These are phyloP conservation scores for Rhea pennata DNA, from an alignment of 2,113 vertebrate genomes.

Conservation along the genomic window DNA sequence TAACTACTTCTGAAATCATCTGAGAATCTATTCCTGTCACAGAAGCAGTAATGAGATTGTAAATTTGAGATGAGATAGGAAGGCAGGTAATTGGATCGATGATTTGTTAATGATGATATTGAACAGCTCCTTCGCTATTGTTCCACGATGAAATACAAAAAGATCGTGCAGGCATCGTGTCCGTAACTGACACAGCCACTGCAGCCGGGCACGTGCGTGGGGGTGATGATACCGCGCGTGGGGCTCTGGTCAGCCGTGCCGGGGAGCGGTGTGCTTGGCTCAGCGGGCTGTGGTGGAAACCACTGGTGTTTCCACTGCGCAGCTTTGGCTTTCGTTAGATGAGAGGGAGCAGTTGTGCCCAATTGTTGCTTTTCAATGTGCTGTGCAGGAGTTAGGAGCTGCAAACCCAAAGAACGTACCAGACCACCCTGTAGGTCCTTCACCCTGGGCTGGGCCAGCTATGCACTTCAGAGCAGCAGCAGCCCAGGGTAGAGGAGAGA, in stretches of 20 bases:
- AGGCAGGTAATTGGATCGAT: conserved; percentile 78
- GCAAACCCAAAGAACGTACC: neutral
- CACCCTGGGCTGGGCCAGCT: neutral
- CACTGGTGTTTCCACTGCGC: neutral
- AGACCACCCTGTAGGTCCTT: neutral
- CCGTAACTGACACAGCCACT: neutral
- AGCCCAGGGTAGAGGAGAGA: neutral
- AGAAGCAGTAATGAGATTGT: conserved; percentile 54
- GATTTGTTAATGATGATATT: conserved; percentile 76
- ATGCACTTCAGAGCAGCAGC: neutral
- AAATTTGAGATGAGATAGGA: conserved; percentile 78
- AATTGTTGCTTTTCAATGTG: neutral
- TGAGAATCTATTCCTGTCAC: conserved; percentile 70
- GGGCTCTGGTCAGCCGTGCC: neutral
- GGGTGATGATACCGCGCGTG: neutral
- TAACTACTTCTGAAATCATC: conserved; percentile 48
- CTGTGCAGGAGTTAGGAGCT: neutral
- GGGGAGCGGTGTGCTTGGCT: neutral
- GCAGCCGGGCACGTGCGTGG: neutral
- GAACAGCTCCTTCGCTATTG: conserved; percentile 76
- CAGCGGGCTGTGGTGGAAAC: neutral
- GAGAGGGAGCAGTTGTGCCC: neutral
- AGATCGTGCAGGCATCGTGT: neutral
- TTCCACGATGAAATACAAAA: conserved; percentile 43
- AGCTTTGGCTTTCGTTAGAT: neutral